A percentile compares a stretch with the other conserved stretches of the same genome.
Conservation (phyloP, 1,140 invertebrate genomes). For the Varroa destructor region DNA sequence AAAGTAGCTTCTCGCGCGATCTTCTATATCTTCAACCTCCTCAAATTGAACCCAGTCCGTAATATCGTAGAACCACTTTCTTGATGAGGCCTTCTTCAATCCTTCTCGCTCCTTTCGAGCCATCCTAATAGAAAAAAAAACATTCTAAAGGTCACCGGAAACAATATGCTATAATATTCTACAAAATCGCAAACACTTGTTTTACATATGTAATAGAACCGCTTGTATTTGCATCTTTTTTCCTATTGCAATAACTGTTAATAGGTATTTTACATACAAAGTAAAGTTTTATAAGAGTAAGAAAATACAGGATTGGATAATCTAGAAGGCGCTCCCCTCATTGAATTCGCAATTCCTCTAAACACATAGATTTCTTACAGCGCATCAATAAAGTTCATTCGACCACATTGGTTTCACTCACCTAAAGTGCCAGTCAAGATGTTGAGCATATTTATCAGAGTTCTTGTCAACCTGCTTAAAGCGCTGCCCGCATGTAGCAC, state of each 20-base stretch:
- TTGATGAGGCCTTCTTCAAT: slow-evolving; percentile 60
- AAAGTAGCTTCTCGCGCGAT: slow-evolving; percentile 39
- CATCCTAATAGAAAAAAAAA: slow-evolving; percentile 41
- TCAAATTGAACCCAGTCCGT: slow-evolving; percentile 85
- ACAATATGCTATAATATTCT: neutral
- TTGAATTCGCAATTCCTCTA: too few species aligned
- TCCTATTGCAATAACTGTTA: too few species aligned
- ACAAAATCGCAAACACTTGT: too few species aligned
- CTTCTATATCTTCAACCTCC: slow-evolving; percentile 80
- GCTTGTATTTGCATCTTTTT: too few species aligned
- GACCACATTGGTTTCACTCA: neutral
- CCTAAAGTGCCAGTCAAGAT: slow-evolving; percentile 88
- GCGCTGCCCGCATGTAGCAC: slow-evolving; percentile 77
- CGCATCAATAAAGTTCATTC: too few species aligned
- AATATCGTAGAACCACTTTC: slow-evolving; percentile 62
- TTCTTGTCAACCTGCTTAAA: slow-evolving; percentile 53
- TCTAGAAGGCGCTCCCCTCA: too few species aligned
- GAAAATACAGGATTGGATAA: too few species aligned
- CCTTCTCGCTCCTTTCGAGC: slow-evolving; percentile 74
- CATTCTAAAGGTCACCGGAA: too few species aligned
- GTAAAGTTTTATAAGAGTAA: too few species aligned
- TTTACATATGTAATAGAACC: too few species aligned
- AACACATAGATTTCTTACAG: too few species aligned
- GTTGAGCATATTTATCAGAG: slow-evolving; percentile 58
- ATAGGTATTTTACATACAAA: too few species aligned